Base-by-base conservation (phyloP, 1,140 invertebrate genomes). In the Euwallacea fornicatus region DNA sequence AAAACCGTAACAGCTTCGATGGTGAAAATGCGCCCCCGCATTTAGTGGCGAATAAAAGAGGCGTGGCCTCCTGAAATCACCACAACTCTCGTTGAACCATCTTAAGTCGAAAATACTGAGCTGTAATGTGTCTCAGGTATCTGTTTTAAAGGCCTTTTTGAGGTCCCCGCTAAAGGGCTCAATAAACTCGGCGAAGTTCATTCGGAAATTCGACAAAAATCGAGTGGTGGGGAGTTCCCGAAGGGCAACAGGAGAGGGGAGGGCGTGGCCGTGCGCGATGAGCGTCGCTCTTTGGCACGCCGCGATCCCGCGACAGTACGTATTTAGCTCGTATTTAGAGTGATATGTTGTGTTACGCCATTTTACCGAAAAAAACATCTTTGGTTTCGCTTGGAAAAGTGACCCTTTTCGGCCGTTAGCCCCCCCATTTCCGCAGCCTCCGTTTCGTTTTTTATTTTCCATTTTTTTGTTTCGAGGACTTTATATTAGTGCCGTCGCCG, bases 291-390 rank as follows among this genome's bases (percentile, higher is more conserved):
- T 50, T 41, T 56, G 44, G 61, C 76, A 66, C 72, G 65, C 71
- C 62, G 56, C 61, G 56, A 70, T 70, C 54, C 47, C 68, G 74
- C 75, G 74, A 74, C 79, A 81, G 80, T 81, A 80, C 78, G 80
- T 76, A 81, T 80, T 79, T 80, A 81, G 78, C 79, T 80, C 77
- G 79, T 78, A 80, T 81, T 79, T 79, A 78, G 79, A 79, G 79
- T 81, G 80, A 81, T 81, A 81, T 81, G 78, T 81, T 81, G 78
- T 78, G 78, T 81, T 81, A 81, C 79, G 78, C 81, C 78, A 81
- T 81, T 81, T 80, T 79, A 76, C 74, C 71, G 78, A 80, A 79
- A 80, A 81, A 76, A 74, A 76, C 21, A 71, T 79, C 78, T 80
- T 80, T 80, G 74, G 76, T 80, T 80, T 80, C 78, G 77, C 78